Conservation (phyloP, 2,797 vertebrate species). For the Anolis apletophallus region DNA sequence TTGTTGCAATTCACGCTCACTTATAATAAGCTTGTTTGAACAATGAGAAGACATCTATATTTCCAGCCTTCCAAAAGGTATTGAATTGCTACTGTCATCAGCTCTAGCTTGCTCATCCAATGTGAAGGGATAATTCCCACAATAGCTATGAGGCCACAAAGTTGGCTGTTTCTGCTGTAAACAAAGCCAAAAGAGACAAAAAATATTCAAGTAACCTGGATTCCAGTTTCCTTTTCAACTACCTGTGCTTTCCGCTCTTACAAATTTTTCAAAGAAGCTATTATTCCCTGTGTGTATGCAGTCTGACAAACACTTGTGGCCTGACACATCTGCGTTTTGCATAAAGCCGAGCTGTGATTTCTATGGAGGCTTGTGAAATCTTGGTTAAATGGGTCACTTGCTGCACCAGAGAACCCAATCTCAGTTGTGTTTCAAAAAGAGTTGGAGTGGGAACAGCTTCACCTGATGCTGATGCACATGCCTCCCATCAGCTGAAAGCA, state of each 20-base stretch:
- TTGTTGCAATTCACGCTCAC: neutral
- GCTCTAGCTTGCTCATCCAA: no score
- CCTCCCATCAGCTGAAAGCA: slow-evolving; percentile 26
- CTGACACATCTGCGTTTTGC: slow-evolving; percentile 31
- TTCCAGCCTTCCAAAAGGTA: no score
- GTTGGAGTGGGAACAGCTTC: slow-evolving; percentile 8
- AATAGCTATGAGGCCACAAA: no score
- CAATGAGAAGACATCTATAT: no score
- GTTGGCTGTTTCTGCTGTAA: no score
- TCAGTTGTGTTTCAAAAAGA: slow-evolving; percentile 24
- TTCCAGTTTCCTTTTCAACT: neutral
- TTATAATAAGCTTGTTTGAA: neutral
- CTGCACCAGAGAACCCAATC: neutral
- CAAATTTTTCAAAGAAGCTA: slow-evolving; percentile 35
- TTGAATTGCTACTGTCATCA: no score
- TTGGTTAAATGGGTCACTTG: slow-evolving; percentile 50
- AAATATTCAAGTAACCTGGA: no score
- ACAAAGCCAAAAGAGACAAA: no score
- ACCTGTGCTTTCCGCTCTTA: neutral
- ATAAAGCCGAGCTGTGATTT: slow-evolving; percentile 45
- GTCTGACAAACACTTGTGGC: slow-evolving; percentile 45
- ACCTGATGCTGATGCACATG: neutral
- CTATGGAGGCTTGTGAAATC: slow-evolving; percentile 27
- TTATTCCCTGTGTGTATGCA: slow-evolving; percentile 30
- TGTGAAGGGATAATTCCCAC: no score